A percentile compares a stretch with the other conserved stretches of the same genome.
Conservation (phyloP, 2,797 vertebrate species). For the Adelosebastes latens region DNA sequence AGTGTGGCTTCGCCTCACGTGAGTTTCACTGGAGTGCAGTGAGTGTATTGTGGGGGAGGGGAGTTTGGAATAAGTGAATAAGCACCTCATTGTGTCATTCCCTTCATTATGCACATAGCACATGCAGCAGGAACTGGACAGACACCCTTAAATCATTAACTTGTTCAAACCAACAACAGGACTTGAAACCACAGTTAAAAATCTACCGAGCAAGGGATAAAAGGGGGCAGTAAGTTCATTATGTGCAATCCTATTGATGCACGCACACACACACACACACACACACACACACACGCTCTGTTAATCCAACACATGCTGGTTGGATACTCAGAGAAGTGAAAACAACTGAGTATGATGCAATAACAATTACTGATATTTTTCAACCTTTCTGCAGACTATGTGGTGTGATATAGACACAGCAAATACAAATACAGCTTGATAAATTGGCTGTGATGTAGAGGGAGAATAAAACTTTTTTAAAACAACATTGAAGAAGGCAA, state of each 20-base stretch:
- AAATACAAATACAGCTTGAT: not conserved
- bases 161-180: conserved; percentile 44
- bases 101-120: not conserved
- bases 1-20: conserved; percentile 51
- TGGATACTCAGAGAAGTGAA: conserved; percentile 33
- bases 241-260: conserved; percentile 66
- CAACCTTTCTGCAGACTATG: not conserved
- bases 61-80: conserved; percentile 64
- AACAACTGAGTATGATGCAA: conserved; percentile 23
- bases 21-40: conserved; percentile 59
- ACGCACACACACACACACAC: not conserved
- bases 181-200: conserved; percentile 46
- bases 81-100: conserved; percentile 62
- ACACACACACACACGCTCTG: conserved; percentile 36
- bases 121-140: conserved; percentile 23
- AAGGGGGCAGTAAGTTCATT: conserved; percentile 56
- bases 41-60: conserved; percentile 63
- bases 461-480: not conserved
- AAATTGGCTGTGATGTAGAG: not conserved
- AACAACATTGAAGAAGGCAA: not conserved
- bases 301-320: conserved; percentile 50
- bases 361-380: not conserved
- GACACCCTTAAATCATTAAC: conserved; percentile 47
- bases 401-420: not conserved
- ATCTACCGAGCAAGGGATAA: conserved; percentile 47